A percentile compares a stretch with the other conserved stretches of the same genome.
These are phyloP conservation scores for Proteles cristata DNA, from an alignment of 2,113 vertebrate genomes.

Conservation along the genomic window DNA sequence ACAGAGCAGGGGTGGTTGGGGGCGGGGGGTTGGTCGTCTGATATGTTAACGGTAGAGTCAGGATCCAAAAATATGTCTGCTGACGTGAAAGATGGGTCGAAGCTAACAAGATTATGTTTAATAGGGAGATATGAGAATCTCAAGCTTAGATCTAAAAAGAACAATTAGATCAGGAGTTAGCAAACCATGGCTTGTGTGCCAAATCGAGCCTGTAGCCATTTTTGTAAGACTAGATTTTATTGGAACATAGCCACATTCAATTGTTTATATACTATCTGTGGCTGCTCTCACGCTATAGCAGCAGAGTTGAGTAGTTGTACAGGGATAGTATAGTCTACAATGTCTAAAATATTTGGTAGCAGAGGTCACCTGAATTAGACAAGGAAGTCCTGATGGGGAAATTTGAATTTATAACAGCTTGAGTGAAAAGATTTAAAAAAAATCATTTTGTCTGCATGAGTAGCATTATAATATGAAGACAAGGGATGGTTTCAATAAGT, in stretches of 20 bases:
- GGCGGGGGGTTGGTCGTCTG: background rate
- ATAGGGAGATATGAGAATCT: constrained; percentile 9
- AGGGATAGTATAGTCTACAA: background rate
- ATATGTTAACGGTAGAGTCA: background rate
- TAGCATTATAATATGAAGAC: background rate
- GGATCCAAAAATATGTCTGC: background rate
- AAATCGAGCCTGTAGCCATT: background rate
- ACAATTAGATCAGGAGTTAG: background rate
- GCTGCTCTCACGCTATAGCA: background rate
- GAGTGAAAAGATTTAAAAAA: background rate
- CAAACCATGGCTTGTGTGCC: background rate
- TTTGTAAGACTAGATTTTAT: background rate
- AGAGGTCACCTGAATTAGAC: background rate
- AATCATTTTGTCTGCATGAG: background rate
- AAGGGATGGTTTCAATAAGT: background rate
- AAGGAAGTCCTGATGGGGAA: background rate
- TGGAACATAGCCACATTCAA: background rate
- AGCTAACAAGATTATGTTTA: background rate
- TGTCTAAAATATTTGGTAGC: background rate
- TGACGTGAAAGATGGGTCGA: background rate
- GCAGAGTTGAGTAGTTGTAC: background rate
- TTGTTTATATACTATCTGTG: background rate
- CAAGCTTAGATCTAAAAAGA: constrained; percentile 19
- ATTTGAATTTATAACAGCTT: background rate
- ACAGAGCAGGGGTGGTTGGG: background rate